These are phyloP conservation scores for Mesitornis unicolor DNA, from an alignment of 2,113 vertebrate genomes.

Conservation along the genomic window DNA sequence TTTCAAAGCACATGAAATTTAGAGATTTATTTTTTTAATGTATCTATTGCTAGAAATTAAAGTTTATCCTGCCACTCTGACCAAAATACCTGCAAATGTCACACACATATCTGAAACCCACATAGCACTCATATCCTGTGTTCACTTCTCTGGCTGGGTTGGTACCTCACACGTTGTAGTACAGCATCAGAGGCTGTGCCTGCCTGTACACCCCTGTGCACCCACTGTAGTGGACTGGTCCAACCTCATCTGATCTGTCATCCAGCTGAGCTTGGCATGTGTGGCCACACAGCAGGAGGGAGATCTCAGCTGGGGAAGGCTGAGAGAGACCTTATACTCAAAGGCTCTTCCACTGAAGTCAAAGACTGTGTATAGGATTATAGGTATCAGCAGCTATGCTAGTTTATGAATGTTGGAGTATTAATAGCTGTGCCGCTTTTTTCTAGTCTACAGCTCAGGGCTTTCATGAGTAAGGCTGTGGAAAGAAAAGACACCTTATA, in stretches of 20 bases:
- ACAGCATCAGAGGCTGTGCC: neutral
- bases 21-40: neutral
- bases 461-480: neutral
- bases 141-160: neutral
- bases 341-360: neutral
- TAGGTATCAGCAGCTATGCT: neutral
- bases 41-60: neutral
- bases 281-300: neutral
- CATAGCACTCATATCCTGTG: neutral
- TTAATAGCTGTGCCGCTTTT: neutral
- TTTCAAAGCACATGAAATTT: neutral
- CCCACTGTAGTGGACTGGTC: rapidly evolving
- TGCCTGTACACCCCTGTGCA: rapidly evolving
- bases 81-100: neutral
- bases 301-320: neutral
- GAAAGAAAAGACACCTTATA: neutral
- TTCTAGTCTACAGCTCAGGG: neutral
- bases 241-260: rapidly evolving
- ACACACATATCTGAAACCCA: neutral
- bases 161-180: neutral
- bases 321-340: neutral
- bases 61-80: neutral
- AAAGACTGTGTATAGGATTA: neutral
- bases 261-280: neutral
- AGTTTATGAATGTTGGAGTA: neutral